A percentile compares a stretch with the other conserved stretches of the same genome.
Conservation (phyloP, 2,888 invertebrate genomes). For the Tubulanus polymorphus region DNA sequence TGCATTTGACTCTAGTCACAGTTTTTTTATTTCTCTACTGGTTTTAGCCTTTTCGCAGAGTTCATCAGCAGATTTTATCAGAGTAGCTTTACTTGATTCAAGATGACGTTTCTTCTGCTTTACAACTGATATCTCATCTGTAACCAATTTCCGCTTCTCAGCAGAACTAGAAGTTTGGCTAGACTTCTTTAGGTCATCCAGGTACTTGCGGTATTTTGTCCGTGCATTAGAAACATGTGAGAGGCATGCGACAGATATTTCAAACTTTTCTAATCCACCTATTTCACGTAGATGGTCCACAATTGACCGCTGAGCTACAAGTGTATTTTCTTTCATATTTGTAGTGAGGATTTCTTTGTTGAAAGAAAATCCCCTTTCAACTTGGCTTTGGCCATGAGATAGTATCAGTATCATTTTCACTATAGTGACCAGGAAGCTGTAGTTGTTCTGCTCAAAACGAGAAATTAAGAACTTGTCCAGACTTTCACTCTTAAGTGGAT, state of each 20-base stretch:
- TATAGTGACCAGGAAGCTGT: background rate
- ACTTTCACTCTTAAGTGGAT: background rate
- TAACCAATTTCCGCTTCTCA: background rate
- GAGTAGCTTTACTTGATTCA: background rate
- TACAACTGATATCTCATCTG: background rate
- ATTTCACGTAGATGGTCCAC: background rate
- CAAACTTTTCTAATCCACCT: background rate
- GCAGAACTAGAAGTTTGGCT: background rate
- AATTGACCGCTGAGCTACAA: constrained; percentile 1
- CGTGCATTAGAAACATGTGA: background rate
- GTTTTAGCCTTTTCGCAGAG: background rate
- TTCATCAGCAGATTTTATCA: constrained; percentile 4
- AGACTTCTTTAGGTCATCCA: background rate
- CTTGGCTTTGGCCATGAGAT: constrained; percentile 2
- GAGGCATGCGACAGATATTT: background rate
- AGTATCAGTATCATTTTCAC: constrained; percentile 1
- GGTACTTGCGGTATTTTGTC: background rate
- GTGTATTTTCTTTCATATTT: constrained; percentile 4
- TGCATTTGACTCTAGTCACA: background rate
- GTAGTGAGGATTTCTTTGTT: constrained; percentile 5
- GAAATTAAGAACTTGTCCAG: background rate
- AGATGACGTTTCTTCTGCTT: background rate
- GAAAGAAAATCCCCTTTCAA: constrained; percentile 4
- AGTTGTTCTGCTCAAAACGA: background rate
- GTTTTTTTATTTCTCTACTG: background rate